Evolutionary conservation across 2,888 invertebrate genomes (phyloP).

Genomic region (Hedychridium roseum): DNA sequence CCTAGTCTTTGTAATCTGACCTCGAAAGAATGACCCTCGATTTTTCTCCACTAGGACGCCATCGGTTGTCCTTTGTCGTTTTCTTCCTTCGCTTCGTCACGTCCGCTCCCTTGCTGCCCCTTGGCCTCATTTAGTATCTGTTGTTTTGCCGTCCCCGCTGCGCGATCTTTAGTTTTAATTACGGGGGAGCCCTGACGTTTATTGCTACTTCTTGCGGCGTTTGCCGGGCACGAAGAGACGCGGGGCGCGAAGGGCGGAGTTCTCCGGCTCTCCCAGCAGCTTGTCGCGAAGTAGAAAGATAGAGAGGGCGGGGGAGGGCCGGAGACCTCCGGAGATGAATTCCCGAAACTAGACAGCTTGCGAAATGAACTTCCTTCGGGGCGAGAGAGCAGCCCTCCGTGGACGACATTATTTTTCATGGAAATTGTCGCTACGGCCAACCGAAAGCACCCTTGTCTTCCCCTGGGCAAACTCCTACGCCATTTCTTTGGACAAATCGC

Average conservation of each 20-base stretch:
- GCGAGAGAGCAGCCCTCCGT: slow-evolving; percentile 21
- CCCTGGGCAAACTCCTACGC: too few species aligned
- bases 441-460: too few species aligned
- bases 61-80: slow-evolving; percentile 7
- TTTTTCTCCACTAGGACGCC: too few species aligned
- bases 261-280: slow-evolving; percentile 25
- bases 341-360: slow-evolving; percentile 50
- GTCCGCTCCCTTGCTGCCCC: too few species aligned
- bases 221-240: slow-evolving; percentile 26
- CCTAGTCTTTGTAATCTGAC: slow-evolving; percentile 10
- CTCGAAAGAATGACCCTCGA: slow-evolving; percentile 12
- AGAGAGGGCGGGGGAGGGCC: slow-evolving; percentile 31
- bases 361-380: slow-evolving; percentile 46
- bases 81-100: slow-evolving; percentile 16
- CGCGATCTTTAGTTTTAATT: slow-evolving; percentile 62
- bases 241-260: slow-evolving; percentile 32
- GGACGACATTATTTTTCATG: slow-evolving; percentile 40
- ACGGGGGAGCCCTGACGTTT: slow-evolving; percentile 59
- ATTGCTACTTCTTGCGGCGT: slow-evolving; percentile 58
- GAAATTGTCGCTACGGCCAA: slow-evolving; percentile 29
- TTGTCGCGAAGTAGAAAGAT: too few species aligned
- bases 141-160: slow-evolving; percentile 54
- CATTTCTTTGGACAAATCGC: too few species aligned
- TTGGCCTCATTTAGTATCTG: slow-evolving; percentile 37
- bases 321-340: slow-evolving; percentile 49